A percentile compares a stretch with the other conserved stretches of the same genome.
Conservation (phyloP, 2,113 vertebrate genomes). For the Scalopus aquaticus region DNA sequence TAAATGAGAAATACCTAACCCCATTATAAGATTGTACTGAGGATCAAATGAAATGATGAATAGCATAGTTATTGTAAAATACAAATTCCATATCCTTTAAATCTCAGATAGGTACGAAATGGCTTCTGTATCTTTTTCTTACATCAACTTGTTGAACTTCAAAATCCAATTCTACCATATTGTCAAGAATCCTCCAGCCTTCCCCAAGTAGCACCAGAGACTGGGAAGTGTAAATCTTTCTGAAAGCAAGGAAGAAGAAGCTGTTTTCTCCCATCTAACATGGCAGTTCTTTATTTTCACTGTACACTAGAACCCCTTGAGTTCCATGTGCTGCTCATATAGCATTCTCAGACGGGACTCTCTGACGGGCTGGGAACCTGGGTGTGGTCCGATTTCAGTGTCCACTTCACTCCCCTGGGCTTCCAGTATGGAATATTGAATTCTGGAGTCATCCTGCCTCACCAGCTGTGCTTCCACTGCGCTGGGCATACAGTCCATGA, state of each 20-base stretch:
- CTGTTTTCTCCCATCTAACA: neutral
- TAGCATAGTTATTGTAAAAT: neutral
- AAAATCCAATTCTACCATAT: neutral
- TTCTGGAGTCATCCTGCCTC: neutral
- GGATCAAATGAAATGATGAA: neutral
- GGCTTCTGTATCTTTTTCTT: neutral
- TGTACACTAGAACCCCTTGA: neutral
- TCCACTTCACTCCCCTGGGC: neutral
- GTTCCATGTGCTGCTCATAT: neutral
- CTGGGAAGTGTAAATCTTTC: neutral
- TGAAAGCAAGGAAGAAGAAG: neutral
- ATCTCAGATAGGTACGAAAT: neutral
- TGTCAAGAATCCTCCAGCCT: neutral
- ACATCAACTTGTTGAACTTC: constrained; percentile 1
- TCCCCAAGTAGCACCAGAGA: neutral
- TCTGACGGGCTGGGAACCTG: neutral
- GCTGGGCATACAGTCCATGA: neutral
- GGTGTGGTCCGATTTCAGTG: neutral
- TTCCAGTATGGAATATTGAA: neutral
- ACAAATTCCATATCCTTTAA: neutral
- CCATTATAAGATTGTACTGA: neutral
- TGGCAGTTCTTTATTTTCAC: neutral
- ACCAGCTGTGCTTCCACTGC: neutral
- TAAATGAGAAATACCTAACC: constrained; percentile 29
- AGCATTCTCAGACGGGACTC: too few relatives aligned